A percentile compares a stretch with the other conserved stretches of the same genome.
Evolutionary conservation across 2,888 invertebrate genomes (phyloP).

Genomic region (Leucoma salicis): DNA sequence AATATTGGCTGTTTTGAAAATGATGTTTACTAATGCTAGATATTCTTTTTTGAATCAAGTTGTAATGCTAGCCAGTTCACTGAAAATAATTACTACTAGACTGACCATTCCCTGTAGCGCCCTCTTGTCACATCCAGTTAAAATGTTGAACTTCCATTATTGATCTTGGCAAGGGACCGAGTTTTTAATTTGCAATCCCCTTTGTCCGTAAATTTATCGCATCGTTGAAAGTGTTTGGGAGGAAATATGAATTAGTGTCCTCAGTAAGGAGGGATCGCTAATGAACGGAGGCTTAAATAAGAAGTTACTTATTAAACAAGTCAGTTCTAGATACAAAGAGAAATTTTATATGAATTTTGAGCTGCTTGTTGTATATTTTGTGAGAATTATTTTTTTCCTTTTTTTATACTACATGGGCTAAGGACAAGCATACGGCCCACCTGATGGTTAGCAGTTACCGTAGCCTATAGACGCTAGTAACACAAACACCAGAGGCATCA

Average conservation of each 20-base stretch:
- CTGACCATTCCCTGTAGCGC: conserved; percentile 1
- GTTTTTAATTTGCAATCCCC: conserved; percentile 75
- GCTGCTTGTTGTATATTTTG: conserved; percentile 7
- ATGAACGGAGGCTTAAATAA: conserved; percentile 47
- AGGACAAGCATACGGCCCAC: no score
- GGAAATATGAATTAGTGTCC: conserved; percentile 74
- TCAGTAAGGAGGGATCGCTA: conserved; percentile 53
- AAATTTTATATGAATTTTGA: conserved; percentile 22
- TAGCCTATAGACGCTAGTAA: no score
- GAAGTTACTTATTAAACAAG: conserved; percentile 35
- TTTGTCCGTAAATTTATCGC: conserved; percentile 70
- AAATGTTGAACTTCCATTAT: conserved; percentile 47
- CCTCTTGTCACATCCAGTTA: conserved; percentile 41
- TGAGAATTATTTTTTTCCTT: no score
- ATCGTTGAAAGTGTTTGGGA: conserved; percentile 59
- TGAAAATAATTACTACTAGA: no score
- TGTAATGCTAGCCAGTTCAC: no score
- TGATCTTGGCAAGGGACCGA: conserved; percentile 55
- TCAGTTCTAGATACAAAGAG: conserved; percentile 26
- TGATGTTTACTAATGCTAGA: no score
- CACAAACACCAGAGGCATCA: no score
- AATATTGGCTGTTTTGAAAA: no score
- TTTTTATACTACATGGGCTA: no score
- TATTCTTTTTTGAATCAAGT: no score
- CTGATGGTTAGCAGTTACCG: no score